Evolutionary conservation across 1,140 invertebrate species (phyloP).

Genomic region (Platorchestia sp.): DNA sequence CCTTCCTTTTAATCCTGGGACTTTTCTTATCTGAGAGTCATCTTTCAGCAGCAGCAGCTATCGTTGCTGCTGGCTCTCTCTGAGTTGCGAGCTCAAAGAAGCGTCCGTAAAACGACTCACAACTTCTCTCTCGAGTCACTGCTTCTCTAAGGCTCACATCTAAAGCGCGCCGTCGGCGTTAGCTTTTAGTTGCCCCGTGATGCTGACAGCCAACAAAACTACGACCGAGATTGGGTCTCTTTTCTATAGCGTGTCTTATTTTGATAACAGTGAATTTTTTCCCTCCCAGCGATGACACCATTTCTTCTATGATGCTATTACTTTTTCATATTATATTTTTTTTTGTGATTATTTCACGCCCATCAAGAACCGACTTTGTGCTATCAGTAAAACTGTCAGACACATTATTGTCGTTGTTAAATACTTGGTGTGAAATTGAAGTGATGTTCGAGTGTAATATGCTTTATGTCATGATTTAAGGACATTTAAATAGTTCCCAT

Average conservation of each 20-base stretch:
- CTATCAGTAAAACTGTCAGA: no score
- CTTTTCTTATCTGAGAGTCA: conserved; percentile 20
- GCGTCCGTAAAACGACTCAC: background rate
- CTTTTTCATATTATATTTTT: background rate
- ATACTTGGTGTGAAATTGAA: no score
- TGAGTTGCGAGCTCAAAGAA: background rate
- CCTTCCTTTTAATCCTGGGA: background rate
- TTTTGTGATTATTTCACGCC: background rate
- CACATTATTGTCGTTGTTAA: no score
- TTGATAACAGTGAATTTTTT: no score
- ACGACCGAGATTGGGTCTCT: background rate
- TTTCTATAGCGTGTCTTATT: no score
- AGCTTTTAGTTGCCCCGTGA: background rate
- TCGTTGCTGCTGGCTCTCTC: background rate
- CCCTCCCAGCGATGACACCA: no score
- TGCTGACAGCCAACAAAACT: background rate
- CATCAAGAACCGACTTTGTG: no score
- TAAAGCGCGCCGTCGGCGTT: background rate
- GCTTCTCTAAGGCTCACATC: background rate
- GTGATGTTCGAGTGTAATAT: no score
- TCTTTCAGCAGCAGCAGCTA: background rate
- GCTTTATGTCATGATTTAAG: no score
- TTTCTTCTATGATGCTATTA: background rate
- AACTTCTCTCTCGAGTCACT: conserved; percentile 19
- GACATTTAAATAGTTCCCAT: no score